These are phyloP conservation scores for Whitmania pigra DNA, from an alignment of 1,140 invertebrate genomes.

Conservation along the genomic window DNA sequence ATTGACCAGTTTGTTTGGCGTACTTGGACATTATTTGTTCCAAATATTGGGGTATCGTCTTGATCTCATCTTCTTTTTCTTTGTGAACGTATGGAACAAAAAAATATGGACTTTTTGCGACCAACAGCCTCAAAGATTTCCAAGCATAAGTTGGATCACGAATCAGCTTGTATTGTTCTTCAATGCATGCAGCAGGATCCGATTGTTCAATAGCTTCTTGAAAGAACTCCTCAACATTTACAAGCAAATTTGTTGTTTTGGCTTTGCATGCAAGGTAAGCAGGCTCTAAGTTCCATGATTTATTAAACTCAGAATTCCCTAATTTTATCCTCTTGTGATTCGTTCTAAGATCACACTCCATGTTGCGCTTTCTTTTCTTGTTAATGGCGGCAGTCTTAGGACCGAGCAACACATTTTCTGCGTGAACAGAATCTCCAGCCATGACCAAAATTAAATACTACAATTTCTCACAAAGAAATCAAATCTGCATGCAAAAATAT, in stretches of 20 bases:
- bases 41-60: too few relatives aligned
- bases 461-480: too few relatives aligned
- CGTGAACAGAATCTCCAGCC: too few relatives aligned
- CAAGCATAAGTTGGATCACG: slow-evolving; percentile 74
- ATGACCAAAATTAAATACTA: too few relatives aligned
- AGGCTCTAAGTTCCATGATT: slow-evolving; percentile 80
- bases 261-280: slow-evolving; percentile 79
- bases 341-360: slow-evolving; percentile 37
- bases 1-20: slow-evolving; percentile 56
- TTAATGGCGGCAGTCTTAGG: slow-evolving; percentile 40
- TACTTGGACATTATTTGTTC: slow-evolving; percentile 75
- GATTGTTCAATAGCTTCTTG: slow-evolving; percentile 62
- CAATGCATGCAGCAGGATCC: slow-evolving; percentile 52
- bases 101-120: slow-evolving; percentile 75
- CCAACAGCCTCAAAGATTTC: slow-evolving; percentile 74
- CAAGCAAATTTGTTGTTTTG: slow-evolving; percentile 71
- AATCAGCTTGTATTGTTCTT: slow-evolving; percentile 60
- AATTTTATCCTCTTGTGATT: slow-evolving; percentile 38
- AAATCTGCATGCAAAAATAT: too few relatives aligned
- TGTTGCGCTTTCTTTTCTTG: slow-evolving; percentile 31
- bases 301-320: slow-evolving; percentile 70
- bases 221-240: slow-evolving; percentile 72
- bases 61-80: slow-evolving; percentile 43
- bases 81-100: slow-evolving; percentile 72
- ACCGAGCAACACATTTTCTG: too few relatives aligned